phyloP scores from a whole-genome alignment of 2,113 vertebrate genomes.

The Platichthys stellatus region DNA sequence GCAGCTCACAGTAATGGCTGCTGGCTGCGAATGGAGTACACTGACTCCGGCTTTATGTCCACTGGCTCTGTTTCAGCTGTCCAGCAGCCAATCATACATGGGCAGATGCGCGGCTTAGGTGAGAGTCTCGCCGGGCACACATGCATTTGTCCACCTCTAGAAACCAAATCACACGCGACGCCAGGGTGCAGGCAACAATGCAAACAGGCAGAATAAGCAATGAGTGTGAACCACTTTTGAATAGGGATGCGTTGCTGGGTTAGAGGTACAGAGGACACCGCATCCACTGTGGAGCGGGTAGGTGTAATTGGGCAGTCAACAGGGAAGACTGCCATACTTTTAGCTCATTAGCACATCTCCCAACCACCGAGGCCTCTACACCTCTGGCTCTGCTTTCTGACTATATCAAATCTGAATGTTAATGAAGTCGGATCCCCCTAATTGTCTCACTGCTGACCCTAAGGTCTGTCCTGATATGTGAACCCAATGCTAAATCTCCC shows the following conservation, averaged over 20 bases:
- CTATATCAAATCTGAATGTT: conserved; percentile 6
- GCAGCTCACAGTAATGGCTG: conserved; percentile 30
- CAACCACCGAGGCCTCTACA: not conserved
- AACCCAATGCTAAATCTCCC: not conserved
- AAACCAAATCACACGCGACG: conserved; percentile 11
- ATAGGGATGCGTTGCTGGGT: not conserved
- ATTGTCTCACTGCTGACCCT: conserved; percentile 30
- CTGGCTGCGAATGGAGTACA: conserved; percentile 32
- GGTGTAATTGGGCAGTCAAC: conserved; percentile 34
- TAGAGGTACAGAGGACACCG: not conserved
- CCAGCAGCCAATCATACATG: conserved; percentile 32
- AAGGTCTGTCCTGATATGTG: conserved; percentile 5
- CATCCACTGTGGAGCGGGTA: not conserved
- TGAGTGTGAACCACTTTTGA: conserved; percentile 23
- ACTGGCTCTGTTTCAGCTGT: conserved; percentile 45
- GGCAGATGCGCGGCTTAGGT: conserved; percentile 10
- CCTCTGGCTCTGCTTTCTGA: not conserved
- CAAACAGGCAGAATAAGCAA: conserved; percentile 5
- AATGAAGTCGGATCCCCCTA: conserved; percentile 26
- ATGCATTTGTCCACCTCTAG: conserved; percentile 8
- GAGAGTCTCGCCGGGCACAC: conserved; percentile 16
- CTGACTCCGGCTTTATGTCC: conserved; percentile 23
- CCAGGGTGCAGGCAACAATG: not conserved
- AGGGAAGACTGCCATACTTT: conserved; percentile 29
- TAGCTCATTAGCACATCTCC: conserved; percentile 27